Evolutionary conservation across 2,113 vertebrate genomes (phyloP), one percentile per base, ranked within the genome.

Genomic region (Lethenteron reissneri): DNA sequence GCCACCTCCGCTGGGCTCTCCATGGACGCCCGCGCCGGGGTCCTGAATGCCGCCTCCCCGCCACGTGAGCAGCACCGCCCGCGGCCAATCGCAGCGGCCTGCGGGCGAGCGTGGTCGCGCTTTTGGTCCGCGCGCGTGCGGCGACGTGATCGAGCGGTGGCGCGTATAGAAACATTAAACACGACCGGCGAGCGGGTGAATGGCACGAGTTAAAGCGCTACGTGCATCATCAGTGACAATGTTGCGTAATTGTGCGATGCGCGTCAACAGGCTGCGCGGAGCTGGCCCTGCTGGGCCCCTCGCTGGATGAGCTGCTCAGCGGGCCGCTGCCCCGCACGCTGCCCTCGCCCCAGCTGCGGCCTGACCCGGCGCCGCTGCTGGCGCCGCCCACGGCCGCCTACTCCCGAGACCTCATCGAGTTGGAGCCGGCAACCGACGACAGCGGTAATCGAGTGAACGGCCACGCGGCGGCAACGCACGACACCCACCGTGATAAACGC

Each of bases 261-360:
- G 76, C 71, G 58, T 80, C 78, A 11, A 75, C 73, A 1, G 89
- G 92, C 7, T 81, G 84, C 8, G 90, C 91, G 77, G 84, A 95
- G 11, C 82, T 90, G 74, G 83, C 78, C 76, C 79, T 94, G 76
- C 77, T 80, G 3, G 81, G 74, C 1, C 76, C 77, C 9, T 86
- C 90, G 64, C 84, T 89, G 0, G 74, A 91, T 15, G 94, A 99
- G 81, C 86, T 99, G 56, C 77, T 99, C 75, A 92, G 94, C 73
- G 90, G 87, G 3, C 94, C 92, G 0, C 88, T 95, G 13, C 94
- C 92, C 4, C 95, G 91, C 58, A 91, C 87, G 77, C 80, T 99
- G 11, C 94, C 91, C 0, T 96, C 92, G 15, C 94, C 94, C 2
- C 89, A 90, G 73, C 88, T 99, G 76, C 83, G 83, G 74, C 94